phyloP scores from a whole-genome alignment of 2,888 invertebrate genomes.

The Acleris cristana region DNA sequence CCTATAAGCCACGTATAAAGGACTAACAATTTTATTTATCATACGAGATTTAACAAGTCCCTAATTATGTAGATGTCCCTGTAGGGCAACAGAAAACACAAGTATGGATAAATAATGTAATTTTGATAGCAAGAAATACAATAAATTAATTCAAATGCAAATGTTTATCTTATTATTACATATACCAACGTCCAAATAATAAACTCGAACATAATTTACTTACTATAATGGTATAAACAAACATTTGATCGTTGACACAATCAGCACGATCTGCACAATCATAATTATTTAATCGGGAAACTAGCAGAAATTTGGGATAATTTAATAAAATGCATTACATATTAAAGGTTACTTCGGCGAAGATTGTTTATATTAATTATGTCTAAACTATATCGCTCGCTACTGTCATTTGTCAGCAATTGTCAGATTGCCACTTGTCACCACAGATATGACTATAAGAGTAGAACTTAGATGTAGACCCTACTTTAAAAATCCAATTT shows the following conservation, averaged over 20 bases:
- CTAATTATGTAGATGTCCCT: too few relatives aligned
- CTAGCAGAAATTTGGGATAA: background rate
- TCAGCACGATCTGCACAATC: conserved; percentile 75
- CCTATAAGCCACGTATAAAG: too few relatives aligned
- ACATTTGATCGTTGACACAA: conserved; percentile 87
- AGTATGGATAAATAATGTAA: too few relatives aligned
- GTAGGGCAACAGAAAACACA: too few relatives aligned
- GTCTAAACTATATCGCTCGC: too few relatives aligned
- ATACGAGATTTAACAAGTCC: too few relatives aligned
- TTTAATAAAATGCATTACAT: background rate
- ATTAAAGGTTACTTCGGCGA: background rate
- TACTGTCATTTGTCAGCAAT: too few relatives aligned
- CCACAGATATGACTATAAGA: too few relatives aligned
- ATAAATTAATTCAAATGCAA: conserved; percentile 3
- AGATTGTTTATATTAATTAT: background rate
- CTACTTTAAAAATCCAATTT: too few relatives aligned
- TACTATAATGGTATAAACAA: conserved; percentile 92
- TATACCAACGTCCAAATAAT: background rate
- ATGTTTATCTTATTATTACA: background rate
- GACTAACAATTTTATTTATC: too few relatives aligned
- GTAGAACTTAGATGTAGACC: too few relatives aligned
- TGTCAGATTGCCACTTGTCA: too few relatives aligned
- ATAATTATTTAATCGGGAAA: conserved; percentile 50
- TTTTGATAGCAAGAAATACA: background rate
- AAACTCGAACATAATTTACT: conserved; percentile 66